A percentile compares a stretch with the other conserved stretches of the same genome.
Conservation (phyloP, 2,797 vertebrate species). For the Myotis planiceps region DNA sequence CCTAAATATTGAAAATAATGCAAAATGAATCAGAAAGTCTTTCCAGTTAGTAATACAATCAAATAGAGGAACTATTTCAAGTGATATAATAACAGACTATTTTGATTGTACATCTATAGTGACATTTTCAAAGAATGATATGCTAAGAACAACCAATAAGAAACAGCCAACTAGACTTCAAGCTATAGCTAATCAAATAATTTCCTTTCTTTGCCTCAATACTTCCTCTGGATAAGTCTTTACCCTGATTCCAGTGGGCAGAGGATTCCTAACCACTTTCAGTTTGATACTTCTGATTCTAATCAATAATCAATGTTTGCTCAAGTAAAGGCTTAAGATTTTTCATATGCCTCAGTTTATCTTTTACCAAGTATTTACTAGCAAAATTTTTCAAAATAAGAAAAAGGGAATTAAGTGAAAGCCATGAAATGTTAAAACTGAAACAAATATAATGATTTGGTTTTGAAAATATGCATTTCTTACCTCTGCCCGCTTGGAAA, state of each 20-base stretch:
- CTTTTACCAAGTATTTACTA: background rate
- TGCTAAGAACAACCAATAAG: background rate
- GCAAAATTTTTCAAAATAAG: background rate
- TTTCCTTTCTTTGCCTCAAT: background rate
- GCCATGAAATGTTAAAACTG: background rate
- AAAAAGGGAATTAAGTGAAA: background rate
- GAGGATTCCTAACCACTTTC: background rate
- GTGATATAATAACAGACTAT: background rate
- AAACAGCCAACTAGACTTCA: background rate
- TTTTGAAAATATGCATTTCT: background rate
- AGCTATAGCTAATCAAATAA: background rate
- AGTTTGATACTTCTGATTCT: background rate
- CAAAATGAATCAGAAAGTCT: background rate
- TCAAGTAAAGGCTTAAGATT: background rate
- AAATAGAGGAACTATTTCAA: background rate
- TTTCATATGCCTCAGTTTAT: background rate
- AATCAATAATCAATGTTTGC: background rate
- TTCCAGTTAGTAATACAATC: background rate
- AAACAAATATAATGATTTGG: background rate
- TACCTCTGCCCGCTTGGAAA: background rate
- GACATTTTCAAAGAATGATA: background rate
- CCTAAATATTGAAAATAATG: background rate
- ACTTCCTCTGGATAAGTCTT: background rate
- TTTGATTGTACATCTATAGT: background rate
- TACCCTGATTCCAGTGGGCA: background rate